Base-by-base conservation (phyloP, 1,140 invertebrate species). In the Metaphire vulgaris region DNA sequence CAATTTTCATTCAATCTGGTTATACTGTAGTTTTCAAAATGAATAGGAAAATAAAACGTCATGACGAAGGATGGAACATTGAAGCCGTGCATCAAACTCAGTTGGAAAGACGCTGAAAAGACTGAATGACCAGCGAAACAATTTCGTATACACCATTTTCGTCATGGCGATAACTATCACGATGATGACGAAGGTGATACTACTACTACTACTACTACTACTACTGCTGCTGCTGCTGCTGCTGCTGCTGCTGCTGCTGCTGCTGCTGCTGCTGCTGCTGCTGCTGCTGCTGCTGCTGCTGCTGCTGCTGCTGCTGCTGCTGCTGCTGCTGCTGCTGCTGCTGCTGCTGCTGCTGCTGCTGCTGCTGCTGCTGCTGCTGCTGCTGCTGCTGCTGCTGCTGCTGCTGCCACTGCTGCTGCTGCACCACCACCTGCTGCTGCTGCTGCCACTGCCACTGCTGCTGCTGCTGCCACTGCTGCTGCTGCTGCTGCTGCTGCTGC, bases 171-270 rank as follows among this genome's bases (percentile, higher is more conserved):
- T n/a, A n/a, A n/a, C n/a, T n/a, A n/a, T n/a, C n/a, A n/a, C n/a
- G 64, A 16, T 65, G 64, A 16, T 65, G 64, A 16, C n/a, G 64
- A 16, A 16, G 64, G 16, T 65, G 64, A 16, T 65, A n/a, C 64
- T 65, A n/a, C 64, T 65, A n/a, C 64, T 65, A n/a, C 64, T 65
- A n/a, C 64, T 65, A n/a, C 64, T 65, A n/a, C 64, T 65, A n/a
- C 64, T 65, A n/a, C 64, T 65, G 64, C 64, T 65, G 64, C 16
- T 65, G 64, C 64, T 65, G 64, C 16, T 65, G 64, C 64, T 65
- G 64, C 64, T 65, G 64, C 64, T 65, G 64, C 64, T 65, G 64
- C 64, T 65, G 64, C 64, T 65, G 64, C 16, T 65, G 64, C 64
- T 65, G 64, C 64, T 65, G 64, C 64, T 65, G 64, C 64, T 65